A percentile compares a stretch with the other conserved stretches of the same genome.
Evolutionary conservation across 2,888 invertebrate genomes (phyloP).

Genomic region (Dryomyza anilis): DNA sequence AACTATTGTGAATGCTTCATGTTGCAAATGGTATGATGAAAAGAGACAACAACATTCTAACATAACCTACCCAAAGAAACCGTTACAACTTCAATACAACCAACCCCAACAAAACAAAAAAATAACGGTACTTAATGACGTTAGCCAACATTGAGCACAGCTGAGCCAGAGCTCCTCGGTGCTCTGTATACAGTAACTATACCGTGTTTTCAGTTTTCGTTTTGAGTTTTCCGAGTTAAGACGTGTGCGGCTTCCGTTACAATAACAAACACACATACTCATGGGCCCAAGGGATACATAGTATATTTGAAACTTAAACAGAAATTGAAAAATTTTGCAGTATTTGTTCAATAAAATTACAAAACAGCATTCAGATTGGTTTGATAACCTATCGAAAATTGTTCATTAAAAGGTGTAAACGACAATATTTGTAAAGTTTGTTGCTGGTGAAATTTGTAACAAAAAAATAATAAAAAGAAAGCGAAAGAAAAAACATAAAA

Average conservation of each 20-base stretch:
- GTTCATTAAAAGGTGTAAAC: too few relatives aligned
- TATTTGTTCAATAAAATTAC: too few relatives aligned
- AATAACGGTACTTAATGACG: slow-evolving; percentile 9
- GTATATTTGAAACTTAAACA: too few relatives aligned
- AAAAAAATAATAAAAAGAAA: not conserved
- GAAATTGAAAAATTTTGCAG: too few relatives aligned
- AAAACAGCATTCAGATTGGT: too few relatives aligned
- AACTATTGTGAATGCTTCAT: not conserved
- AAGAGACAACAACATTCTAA: not conserved
- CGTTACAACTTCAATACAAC: not conserved
- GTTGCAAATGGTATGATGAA: too few relatives aligned
- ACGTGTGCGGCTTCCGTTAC: too few relatives aligned
- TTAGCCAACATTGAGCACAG: not conserved
- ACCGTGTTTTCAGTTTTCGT: slow-evolving; percentile 49
- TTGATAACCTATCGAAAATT: too few relatives aligned
- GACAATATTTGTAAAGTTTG: too few relatives aligned
- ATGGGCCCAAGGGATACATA: not conserved
- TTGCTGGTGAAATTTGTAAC: not conserved
- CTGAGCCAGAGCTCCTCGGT: slow-evolving; percentile 13
- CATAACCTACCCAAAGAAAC: slow-evolving; percentile 1
- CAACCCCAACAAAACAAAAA: not conserved
- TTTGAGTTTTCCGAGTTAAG: slow-evolving; percentile 46
- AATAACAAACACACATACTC: too few relatives aligned
- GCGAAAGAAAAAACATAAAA: not conserved
- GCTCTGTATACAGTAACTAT: too few relatives aligned